phyloP scores from a whole-genome alignment of 2,113 vertebrate species.

The Drymodes brunneopygia region DNA sequence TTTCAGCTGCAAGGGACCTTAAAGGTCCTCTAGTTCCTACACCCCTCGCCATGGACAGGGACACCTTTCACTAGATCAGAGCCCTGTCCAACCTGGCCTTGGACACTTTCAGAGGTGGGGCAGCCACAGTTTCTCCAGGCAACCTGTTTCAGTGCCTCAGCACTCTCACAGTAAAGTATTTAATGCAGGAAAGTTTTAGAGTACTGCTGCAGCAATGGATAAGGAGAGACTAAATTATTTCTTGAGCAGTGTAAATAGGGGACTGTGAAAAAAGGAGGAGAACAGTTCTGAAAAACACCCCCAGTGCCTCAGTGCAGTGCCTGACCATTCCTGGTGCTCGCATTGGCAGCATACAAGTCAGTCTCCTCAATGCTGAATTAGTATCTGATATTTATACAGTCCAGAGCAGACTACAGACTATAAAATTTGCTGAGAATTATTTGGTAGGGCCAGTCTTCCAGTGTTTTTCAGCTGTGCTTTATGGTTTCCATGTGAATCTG shows the following conservation, averaged over 20 bases:
- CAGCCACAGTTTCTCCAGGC: neutral
- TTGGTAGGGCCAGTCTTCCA: neutral
- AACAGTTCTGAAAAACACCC: neutral
- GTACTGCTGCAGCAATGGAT: neutral
- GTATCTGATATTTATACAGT: neutral
- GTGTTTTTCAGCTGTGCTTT: neutral
- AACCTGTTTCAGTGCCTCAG: neutral
- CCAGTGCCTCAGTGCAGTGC: neutral
- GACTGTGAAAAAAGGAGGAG: neutral
- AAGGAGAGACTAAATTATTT: neutral
- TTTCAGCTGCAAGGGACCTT: neutral
- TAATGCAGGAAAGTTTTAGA: neutral
- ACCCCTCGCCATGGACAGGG: neutral
- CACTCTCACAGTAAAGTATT: neutral
- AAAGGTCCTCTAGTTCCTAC: neutral
- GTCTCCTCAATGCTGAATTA: neutral
- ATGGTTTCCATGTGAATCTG: slow-evolving; percentile 6
- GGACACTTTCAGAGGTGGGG: neutral
- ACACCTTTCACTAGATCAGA: neutral
- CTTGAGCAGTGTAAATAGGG: neutral
- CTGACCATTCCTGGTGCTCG: accelerated
- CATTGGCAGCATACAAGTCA: neutral
- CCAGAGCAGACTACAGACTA: neutral
- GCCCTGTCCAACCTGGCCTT: neutral
- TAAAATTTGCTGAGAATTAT: neutral